Evolutionary conservation across 2,888 invertebrate species (phyloP).

Genomic region (Meghimatium bilineatum): DNA sequence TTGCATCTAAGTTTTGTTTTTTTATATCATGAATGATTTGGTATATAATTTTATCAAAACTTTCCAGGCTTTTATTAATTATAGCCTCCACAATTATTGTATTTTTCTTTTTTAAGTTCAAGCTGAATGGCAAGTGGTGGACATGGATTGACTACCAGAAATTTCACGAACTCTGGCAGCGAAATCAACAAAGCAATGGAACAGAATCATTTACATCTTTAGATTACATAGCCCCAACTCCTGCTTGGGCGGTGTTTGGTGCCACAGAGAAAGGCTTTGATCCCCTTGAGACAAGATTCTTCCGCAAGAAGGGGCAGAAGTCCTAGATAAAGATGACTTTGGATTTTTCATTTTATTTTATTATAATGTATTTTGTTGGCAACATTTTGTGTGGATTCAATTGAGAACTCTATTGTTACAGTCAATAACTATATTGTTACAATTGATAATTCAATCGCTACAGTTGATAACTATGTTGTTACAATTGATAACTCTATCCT

Average conservation of each 20-base stretch:
- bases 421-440: too few relatives aligned
- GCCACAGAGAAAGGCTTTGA: conserved; percentile 80
- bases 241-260: conserved; percentile 80
- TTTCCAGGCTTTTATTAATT: too few relatives aligned
- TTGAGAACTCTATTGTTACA: too few relatives aligned
- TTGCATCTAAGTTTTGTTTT: too few relatives aligned
- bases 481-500: too few relatives aligned
- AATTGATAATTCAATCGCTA: too few relatives aligned
- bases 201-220: conserved; percentile 77
- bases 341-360: too few relatives aligned
- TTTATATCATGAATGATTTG: too few relatives aligned
- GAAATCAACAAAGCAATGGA: conserved; percentile 75
- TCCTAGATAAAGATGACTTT: not conserved
- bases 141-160: conserved; percentile 82
- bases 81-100: too few relatives aligned
- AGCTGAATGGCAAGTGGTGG: conserved; percentile 79
- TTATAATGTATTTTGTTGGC: not conserved
- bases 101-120: conserved; percentile 74
- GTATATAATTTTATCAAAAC: too few relatives aligned
- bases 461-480: too few relatives aligned
- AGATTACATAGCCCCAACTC: conserved; percentile 80
- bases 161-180: conserved; percentile 78
- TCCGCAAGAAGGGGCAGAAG: conserved; percentile 69
- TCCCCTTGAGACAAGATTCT: conserved; percentile 79
- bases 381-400: not conserved